phyloP scores from a whole-genome alignment of 1,140 invertebrate species.

The Asbolus verrucosus region DNA sequence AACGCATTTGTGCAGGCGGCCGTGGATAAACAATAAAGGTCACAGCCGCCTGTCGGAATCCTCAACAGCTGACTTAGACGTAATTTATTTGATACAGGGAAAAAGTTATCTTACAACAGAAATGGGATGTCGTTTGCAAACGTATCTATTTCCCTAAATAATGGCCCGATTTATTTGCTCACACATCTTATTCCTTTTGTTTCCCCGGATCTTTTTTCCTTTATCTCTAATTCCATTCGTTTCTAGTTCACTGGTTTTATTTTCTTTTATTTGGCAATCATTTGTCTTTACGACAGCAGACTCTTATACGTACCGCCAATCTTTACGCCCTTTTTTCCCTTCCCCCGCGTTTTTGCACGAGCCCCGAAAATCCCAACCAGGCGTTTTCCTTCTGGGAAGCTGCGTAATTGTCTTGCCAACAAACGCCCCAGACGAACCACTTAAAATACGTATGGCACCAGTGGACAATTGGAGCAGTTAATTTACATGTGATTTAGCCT shows the following conservation, averaged over 20 bases:
- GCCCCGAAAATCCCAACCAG: too few relatives aligned
- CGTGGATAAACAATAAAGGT: slow-evolving; percentile 36
- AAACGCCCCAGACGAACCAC: too few relatives aligned
- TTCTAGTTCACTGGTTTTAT: slow-evolving; percentile 50
- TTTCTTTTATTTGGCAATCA: slow-evolving; percentile 53
- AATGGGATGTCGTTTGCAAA: slow-evolving; percentile 46
- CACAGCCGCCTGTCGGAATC: slow-evolving; percentile 36
- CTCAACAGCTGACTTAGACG: slow-evolving; percentile 41
- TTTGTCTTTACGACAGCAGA: slow-evolving; percentile 49
- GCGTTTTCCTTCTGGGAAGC: not conserved
- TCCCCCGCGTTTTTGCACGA: slow-evolving; percentile 2
- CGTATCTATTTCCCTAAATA: slow-evolving; percentile 52
- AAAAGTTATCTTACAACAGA: slow-evolving; percentile 41
- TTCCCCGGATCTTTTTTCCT: slow-evolving; percentile 41
- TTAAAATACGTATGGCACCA: too few relatives aligned
- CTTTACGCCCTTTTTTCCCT: slow-evolving; percentile 20
- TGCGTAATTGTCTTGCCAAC: not conserved
- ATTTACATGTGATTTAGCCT: slow-evolving; percentile 28
- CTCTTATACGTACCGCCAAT: slow-evolving; percentile 37
- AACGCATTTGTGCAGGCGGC: slow-evolving; percentile 15
- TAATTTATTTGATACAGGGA: slow-evolving; percentile 43
- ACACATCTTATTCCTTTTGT: slow-evolving; percentile 51
- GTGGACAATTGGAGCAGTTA: too few relatives aligned
- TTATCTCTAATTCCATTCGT: slow-evolving; percentile 50
- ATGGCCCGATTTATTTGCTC: slow-evolving; percentile 51